A percentile compares a stretch with the other conserved stretches of the same genome.
phyloP scores from a whole-genome alignment of 37 sponge, comb jelly and placozoan genomes.

The Hexactinellida sp. region DNA sequence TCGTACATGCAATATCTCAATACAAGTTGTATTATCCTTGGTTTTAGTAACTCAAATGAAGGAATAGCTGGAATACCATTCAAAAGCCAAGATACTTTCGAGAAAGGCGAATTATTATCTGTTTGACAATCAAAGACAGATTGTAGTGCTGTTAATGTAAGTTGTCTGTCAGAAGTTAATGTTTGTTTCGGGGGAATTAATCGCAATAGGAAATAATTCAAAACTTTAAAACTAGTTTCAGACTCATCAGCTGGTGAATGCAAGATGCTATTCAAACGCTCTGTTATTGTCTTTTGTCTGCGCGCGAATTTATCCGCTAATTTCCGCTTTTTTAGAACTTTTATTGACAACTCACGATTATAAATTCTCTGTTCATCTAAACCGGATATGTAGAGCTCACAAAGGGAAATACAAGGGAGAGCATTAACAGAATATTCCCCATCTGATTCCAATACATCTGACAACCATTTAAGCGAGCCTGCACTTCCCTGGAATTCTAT shows the following conservation, averaged over 20 bases:
- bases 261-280: neutral
- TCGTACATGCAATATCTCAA: neutral
- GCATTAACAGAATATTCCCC: slow-evolving; percentile 76
- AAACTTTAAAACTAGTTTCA: neutral
- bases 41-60: neutral
- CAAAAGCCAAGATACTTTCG: neutral
- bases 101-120: neutral
- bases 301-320: neutral
- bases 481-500: slow-evolving; percentile 76
- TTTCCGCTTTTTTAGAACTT: neutral
- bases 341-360: neutral
- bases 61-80: neutral
- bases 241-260: neutral
- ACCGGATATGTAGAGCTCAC: slow-evolving; percentile 79
- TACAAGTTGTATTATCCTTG: neutral
- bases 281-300: neutral
- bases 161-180: neutral
- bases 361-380: neutral
- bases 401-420: slow-evolving; percentile 87
- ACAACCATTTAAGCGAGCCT: slow-evolving; percentile 86
- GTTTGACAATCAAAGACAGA: neutral
- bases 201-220: neutral
- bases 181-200: neutral
- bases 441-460: slow-evolving; percentile 67
- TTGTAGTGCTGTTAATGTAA: neutral